Evolutionary conservation across 2,113 vertebrate species (phyloP).

Genomic region (Hirundichthys speculiger): DNA sequence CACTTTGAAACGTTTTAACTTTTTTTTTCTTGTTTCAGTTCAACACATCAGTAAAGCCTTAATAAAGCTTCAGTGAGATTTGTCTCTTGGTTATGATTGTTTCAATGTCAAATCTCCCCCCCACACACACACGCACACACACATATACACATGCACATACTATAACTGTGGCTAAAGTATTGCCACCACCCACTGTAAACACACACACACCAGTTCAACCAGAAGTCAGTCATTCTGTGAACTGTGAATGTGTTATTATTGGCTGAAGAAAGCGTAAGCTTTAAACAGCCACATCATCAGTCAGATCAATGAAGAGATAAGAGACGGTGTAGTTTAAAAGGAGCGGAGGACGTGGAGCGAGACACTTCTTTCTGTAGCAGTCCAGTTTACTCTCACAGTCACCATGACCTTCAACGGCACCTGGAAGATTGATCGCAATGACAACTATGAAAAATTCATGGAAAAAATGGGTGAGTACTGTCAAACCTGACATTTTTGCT

Average conservation of each 20-base stretch:
- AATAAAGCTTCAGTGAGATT: too few relatives aligned
- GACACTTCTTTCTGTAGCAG: constrained; percentile 40
- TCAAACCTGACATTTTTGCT: not conserved
- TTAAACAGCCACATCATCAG: constrained; percentile 90
- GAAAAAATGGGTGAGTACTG: constrained; percentile 89
- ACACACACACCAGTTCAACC: constrained; percentile 14
- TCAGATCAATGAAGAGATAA: constrained; percentile 82
- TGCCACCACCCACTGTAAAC: constrained; percentile 41
- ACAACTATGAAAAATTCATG: constrained; percentile 97
- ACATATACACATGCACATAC: too few relatives aligned
- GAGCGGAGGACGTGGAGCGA: constrained; percentile 5
- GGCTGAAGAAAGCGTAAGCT: constrained; percentile 73
- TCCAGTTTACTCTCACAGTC: constrained; percentile 29
- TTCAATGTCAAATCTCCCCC: too few relatives aligned
- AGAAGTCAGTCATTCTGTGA: not conserved
- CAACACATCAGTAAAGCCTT: too few relatives aligned
- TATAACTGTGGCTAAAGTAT: not conserved
- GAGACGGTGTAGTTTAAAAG: constrained; percentile 68
- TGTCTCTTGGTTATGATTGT: too few relatives aligned
- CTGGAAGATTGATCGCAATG: constrained; percentile 90
- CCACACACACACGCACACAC: too few relatives aligned
- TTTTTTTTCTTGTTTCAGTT: too few relatives aligned
- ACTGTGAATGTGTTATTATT: not conserved
- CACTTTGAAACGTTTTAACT: too few relatives aligned
- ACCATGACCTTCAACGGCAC: constrained; percentile 88